These are phyloP conservation scores for Danio tinwini DNA, from an alignment of 2,797 vertebrate genomes.

Conservation along the genomic window DNA sequence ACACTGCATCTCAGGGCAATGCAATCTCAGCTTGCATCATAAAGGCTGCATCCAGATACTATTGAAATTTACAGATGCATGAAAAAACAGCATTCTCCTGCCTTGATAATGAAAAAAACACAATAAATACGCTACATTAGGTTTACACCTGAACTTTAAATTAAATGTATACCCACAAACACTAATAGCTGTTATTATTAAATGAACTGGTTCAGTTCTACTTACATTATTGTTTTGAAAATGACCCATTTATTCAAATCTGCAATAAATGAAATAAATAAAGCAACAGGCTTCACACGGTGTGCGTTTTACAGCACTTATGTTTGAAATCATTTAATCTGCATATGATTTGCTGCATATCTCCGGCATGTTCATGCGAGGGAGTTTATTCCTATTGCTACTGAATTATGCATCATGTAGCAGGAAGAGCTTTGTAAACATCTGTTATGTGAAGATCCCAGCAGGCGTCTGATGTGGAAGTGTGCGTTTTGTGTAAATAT, in stretches of 20 bases:
- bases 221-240: background rate
- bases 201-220: background rate
- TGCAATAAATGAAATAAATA: background rate
- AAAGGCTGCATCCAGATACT: too few species aligned
- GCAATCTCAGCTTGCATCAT: too few species aligned
- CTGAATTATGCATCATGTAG: constrained; percentile 27
- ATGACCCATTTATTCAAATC: constrained; percentile 7
- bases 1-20: too few species aligned
- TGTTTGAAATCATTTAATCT: constrained; percentile 7
- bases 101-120: background rate
- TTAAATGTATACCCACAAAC: background rate
- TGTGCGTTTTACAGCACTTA: background rate
- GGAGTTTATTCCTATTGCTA: constrained; percentile 9
- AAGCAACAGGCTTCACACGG: background rate
- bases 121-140: background rate
- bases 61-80: too few species aligned
- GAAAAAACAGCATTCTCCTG: too few species aligned
- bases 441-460: constrained; percentile 30
- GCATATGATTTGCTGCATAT: background rate
- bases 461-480: constrained; percentile 27
- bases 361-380: constrained; percentile 7
- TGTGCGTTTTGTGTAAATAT: constrained; percentile 18
- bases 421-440: constrained; percentile 6
- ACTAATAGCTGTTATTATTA: background rate
- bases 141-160: background rate